Percentiles rank a stretch among this genome's conserved stretches.
Conservation (phyloP, 1,140 invertebrate genomes). For the Leptinotarsa texana region DNA sequence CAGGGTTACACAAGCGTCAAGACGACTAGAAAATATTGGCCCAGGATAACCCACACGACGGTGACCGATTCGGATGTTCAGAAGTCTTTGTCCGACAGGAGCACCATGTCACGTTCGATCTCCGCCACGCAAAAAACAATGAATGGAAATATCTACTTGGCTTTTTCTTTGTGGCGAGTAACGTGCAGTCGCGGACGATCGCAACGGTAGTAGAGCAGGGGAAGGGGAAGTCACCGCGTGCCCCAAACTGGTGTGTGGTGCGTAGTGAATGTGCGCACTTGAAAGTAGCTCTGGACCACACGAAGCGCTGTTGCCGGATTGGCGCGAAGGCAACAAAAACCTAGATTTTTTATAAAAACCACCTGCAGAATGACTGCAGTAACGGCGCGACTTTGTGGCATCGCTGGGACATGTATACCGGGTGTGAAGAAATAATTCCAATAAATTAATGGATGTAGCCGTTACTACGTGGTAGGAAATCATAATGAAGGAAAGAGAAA, state of each 20-base stretch:
- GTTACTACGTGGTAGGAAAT: too few relatives aligned
- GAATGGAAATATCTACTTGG: slow-evolving; percentile 10
- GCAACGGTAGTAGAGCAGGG: slow-evolving; percentile 9
- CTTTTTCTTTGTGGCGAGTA: not conserved
- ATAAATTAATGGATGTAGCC: too few relatives aligned
- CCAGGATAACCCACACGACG: slow-evolving; percentile 9
- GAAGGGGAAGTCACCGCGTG: slow-evolving; percentile 26
- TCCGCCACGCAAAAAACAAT: slow-evolving; percentile 14
- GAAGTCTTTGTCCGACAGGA: not conserved
- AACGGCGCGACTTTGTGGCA: not conserved
- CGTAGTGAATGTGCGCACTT: slow-evolving; percentile 23
- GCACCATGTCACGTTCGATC: slow-evolving; percentile 11
- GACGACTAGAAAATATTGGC: not conserved
- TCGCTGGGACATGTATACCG: not conserved
- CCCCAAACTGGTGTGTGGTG: slow-evolving; percentile 29
- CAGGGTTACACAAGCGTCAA: slow-evolving; percentile 23
- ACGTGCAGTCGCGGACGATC: not conserved
- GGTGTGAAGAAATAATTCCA: too few relatives aligned
- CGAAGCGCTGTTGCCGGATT: not conserved
- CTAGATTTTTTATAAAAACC: slow-evolving; percentile 9
- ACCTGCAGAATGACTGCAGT: slow-evolving; percentile 15
- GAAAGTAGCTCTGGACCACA: not conserved
- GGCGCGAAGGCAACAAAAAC: too few relatives aligned
- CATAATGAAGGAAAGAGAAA: too few relatives aligned
- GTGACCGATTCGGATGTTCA: slow-evolving; percentile 3